Percentiles rank a stretch among this genome's conserved stretches.
Evolutionary conservation across 1,140 invertebrate species (phyloP).

Genomic region (Mya arenaria): DNA sequence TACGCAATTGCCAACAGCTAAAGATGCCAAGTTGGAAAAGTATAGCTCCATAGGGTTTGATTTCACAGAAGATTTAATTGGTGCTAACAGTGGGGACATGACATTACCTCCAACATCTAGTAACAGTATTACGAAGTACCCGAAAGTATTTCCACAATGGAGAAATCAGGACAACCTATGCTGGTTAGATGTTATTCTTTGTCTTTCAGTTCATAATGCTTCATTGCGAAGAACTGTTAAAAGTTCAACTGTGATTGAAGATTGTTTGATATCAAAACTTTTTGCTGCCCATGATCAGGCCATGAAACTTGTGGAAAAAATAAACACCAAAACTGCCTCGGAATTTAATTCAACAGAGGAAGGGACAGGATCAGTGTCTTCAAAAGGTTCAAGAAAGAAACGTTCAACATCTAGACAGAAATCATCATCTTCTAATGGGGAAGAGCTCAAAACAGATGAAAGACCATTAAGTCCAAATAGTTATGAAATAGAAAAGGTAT

Average conservation of each 20-base stretch:
- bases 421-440: too few species aligned
- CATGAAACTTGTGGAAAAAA: constrained; percentile 20
- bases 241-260: constrained; percentile 38
- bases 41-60: neutral
- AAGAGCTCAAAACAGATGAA: too few species aligned
- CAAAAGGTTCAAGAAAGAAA: neutral
- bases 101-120: neutral
- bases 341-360: neutral
- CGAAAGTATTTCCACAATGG: constrained; percentile 70
- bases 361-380: neutral
- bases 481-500: constrained; percentile 28
- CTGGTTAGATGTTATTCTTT: constrained; percentile 78
- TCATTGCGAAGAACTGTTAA: constrained; percentile 58
- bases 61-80: neutral
- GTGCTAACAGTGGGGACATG: neutral
- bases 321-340: neutral
- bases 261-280: constrained; percentile 67
- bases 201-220: constrained; percentile 72
- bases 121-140: neutral
- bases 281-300: constrained; percentile 73
- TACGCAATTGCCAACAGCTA: too few species aligned
- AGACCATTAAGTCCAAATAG: too few species aligned
- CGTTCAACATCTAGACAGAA: neutral
- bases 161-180: constrained; percentile 78
- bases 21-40: neutral